Conservation (phyloP, 2,113 vertebrate species). For the Anhinga rufa region DNA sequence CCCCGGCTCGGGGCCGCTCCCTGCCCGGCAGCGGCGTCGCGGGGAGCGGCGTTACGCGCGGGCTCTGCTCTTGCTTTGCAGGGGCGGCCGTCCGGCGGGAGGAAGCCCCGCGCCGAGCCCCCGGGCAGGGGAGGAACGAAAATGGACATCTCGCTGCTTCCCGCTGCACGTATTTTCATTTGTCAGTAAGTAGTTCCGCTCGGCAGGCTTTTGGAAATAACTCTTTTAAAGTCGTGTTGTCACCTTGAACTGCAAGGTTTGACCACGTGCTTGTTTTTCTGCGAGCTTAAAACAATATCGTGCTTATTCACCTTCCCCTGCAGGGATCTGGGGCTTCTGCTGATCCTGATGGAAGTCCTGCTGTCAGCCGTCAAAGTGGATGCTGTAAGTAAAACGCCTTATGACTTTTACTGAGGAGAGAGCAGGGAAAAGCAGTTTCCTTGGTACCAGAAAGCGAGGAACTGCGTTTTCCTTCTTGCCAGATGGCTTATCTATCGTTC, state of each 20-base stretch:
- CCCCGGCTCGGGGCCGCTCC: background rate
- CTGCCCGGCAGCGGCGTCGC: background rate
- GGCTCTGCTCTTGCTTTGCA: background rate
- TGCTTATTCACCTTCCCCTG: background rate
- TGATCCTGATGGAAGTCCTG: slow-evolving; percentile 23
- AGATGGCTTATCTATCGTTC: slow-evolving; percentile 1
- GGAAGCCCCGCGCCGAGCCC: background rate
- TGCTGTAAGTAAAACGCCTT: slow-evolving; percentile 29
- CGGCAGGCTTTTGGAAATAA: background rate
- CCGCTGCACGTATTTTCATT: background rate
- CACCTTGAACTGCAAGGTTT: background rate
- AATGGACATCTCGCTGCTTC: slow-evolving; percentile 41
- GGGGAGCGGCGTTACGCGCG: background rate
- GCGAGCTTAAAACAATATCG: background rate
- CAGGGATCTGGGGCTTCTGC: slow-evolving; percentile 23
- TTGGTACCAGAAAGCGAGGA: background rate
- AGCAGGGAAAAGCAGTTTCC: background rate
- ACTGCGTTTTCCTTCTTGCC: background rate
- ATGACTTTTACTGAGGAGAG: background rate
- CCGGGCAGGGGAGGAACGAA: background rate
- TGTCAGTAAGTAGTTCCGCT: slow-evolving; percentile 49
- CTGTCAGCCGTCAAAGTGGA: slow-evolving; percentile 43
- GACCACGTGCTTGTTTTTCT: background rate
- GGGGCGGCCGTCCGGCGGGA: background rate
- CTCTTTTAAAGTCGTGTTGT: slow-evolving; percentile 2